phyloP scores from a whole-genome alignment of 2,888 invertebrate species.

The Ectemnius cavifrons region DNA sequence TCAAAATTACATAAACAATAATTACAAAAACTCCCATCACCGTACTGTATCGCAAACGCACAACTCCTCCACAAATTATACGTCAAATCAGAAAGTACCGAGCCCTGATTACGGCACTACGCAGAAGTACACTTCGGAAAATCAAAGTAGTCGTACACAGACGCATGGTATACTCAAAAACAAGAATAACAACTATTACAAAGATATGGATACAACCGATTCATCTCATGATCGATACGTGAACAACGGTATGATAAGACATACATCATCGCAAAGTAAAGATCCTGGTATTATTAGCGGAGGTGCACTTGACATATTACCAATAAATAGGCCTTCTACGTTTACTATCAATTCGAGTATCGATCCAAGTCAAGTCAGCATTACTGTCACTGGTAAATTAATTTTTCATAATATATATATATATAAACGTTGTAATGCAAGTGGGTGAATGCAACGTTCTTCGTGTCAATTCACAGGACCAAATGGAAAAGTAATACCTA shows the following conservation, averaged over 20 bases:
- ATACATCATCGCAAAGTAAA: conserved; percentile 39
- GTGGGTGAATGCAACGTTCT: neutral
- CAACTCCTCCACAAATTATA: conserved; percentile 64
- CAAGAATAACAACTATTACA: conserved; percentile 71
- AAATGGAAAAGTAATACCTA: conserved; percentile 74
- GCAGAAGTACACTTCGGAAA: conserved; percentile 62
- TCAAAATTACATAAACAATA: conserved; percentile 51
- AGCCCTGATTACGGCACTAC: conserved; percentile 64
- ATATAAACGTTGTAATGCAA: neutral
- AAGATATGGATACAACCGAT: conserved; percentile 67
- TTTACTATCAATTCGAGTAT: conserved; percentile 80
- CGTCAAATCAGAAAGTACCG: conserved; percentile 59
- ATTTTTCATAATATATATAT: neutral
- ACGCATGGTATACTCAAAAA: conserved; percentile 75
- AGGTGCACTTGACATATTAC: conserved; percentile 81
- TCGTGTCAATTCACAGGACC: conserved; percentile 71
- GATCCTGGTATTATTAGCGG: conserved; percentile 76
- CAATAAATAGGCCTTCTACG: conserved; percentile 81
- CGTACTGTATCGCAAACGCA: conserved; percentile 65
- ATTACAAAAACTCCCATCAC: conserved; percentile 63
- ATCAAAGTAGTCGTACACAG: conserved; percentile 56
- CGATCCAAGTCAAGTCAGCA: conserved; percentile 78
- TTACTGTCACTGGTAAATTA: conserved; percentile 78
- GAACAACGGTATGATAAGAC: conserved; percentile 51
- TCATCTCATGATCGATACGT: conserved; percentile 66